Evolutionary conservation across 2,113 vertebrate species (phyloP).

Genomic region (Syngnathus scovelli): DNA sequence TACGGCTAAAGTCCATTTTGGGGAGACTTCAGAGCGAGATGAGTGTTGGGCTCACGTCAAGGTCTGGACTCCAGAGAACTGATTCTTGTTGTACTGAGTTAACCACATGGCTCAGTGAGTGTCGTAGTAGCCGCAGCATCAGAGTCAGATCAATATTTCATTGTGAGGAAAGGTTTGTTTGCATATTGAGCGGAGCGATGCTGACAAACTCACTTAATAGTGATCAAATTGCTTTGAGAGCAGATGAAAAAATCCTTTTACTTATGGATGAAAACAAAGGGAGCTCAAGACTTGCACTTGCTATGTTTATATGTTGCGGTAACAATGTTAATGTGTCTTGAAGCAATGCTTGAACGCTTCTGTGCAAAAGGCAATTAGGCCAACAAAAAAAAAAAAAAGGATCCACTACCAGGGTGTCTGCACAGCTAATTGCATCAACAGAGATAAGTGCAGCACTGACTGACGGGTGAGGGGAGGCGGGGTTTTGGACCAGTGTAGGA

Average conservation of each 20-base stretch:
- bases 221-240: background rate
- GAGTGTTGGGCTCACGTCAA: slow-evolving; percentile 27
- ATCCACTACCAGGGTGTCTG: slow-evolving; percentile 52
- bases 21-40: slow-evolving; percentile 1
- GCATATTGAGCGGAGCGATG: slow-evolving; percentile 18
- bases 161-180: slow-evolving; percentile 40
- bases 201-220: slow-evolving; percentile 26
- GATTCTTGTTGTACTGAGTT: slow-evolving; percentile 21
- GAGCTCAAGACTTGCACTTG: background rate
- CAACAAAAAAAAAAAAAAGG: slow-evolving; percentile 35
- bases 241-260: no score
- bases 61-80: slow-evolving; percentile 5
- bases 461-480: slow-evolving; percentile 34
- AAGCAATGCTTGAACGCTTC: slow-evolving; percentile 44
- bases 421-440: slow-evolving; percentile 58
- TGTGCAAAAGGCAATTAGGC: slow-evolving; percentile 61
- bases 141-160: slow-evolving; percentile 51
- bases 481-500: slow-evolving; percentile 16
- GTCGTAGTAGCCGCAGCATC: slow-evolving; percentile 6
- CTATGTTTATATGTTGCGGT: slow-evolving; percentile 4
- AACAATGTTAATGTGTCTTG: slow-evolving; percentile 23
- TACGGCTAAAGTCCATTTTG: slow-evolving; percentile 22
- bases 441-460: slow-evolving; percentile 48
- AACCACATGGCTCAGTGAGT: slow-evolving; percentile 27
- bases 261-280: no score